Base-by-base conservation (phyloP, 1,140 invertebrate species). In the Asbolus verrucosus region DNA sequence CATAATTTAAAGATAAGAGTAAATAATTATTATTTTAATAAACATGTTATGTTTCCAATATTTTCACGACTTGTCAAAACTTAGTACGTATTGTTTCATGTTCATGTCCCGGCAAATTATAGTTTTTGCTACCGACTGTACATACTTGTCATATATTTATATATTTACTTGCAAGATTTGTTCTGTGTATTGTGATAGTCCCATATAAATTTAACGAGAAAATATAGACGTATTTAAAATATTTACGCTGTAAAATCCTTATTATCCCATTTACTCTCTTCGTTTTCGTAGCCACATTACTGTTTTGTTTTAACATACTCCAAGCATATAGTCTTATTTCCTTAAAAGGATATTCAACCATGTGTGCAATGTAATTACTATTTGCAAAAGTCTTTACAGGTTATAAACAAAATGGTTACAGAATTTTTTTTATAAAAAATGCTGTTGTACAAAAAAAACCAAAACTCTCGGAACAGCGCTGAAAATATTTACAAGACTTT, bases 161-260 rank as follows among this genome's bases (percentile, higher is more conserved):
- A 62, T 62, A 62, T 36, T 38, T 62, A 16, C 16, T 15, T 62
- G 15, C 59, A 2, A 59, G 14, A 38, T 38, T 36, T 62, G 36
- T 65, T 65, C 62, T 46, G 41, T 65, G 62, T 65, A 65, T 43
- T 65, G 62, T 65, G 62, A 65, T 65, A 65, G 62, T 65, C 62
- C 62, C 46, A 39, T 59, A 59, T 43, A 41, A 43, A 65, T 46
- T 43, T 39, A 41, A 65, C 13, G 9, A 65, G 39, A 46, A 65
- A 65, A 65, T 43, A 63, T 63, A 63, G 61, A 63, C 61, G 36
- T 65, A 65, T 65, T 65, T 65, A 65, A 65, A 65, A 15, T 63
- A 63, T n/a, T 5, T 16, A 27, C 9, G 13, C 0, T 14, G 33
- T n/a, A 36, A 5, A 8, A 8, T 21, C 5, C 14, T 46, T 46